Conservation (phyloP, 2,888 invertebrate genomes). For the Coecobrya sp. region DNA sequence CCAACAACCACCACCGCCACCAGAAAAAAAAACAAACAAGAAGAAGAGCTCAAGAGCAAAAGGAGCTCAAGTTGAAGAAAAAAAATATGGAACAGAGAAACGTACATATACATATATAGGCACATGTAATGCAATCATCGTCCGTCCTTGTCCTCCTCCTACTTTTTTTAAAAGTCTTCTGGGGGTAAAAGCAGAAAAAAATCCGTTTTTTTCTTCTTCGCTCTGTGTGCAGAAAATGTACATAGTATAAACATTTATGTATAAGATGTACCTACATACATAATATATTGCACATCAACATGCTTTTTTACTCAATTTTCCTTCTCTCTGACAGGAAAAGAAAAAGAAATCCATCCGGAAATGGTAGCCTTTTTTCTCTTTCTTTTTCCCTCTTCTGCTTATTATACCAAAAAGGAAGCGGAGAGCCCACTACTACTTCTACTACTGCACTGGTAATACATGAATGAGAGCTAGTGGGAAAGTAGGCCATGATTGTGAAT, state of each 20-base stretch:
- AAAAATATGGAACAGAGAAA: constrained; percentile 12
- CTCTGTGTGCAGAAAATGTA: constrained; percentile 8
- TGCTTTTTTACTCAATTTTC: constrained; percentile 24
- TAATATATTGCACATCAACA: background rate
- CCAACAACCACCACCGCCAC: background rate
- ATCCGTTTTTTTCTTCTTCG: background rate
- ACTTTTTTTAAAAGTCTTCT: constrained; percentile 9
- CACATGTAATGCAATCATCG: constrained; percentile 38
- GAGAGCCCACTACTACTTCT: background rate
- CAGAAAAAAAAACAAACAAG: background rate
- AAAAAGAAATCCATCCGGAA: constrained; percentile 59
- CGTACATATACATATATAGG: background rate
- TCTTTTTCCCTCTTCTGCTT: background rate
- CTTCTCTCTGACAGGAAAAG: constrained; percentile 15
- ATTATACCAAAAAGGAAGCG: background rate
- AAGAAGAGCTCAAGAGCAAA: background rate
- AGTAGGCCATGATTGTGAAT: constrained; percentile 57
- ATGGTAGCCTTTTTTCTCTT: constrained; percentile 52
- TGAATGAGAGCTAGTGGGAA: background rate
- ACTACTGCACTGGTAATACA: no score
- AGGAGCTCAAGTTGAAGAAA: background rate
- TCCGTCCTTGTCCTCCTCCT: constrained; percentile 44
- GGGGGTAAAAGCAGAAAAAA: constrained; percentile 19
- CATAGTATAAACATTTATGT: background rate
- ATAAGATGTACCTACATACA: background rate